Percentiles rank a stretch among this genome's conserved stretches.
These are phyloP conservation scores for Thermophis baileyi DNA, from an alignment of 2,113 vertebrate species.

Conservation along the genomic window DNA sequence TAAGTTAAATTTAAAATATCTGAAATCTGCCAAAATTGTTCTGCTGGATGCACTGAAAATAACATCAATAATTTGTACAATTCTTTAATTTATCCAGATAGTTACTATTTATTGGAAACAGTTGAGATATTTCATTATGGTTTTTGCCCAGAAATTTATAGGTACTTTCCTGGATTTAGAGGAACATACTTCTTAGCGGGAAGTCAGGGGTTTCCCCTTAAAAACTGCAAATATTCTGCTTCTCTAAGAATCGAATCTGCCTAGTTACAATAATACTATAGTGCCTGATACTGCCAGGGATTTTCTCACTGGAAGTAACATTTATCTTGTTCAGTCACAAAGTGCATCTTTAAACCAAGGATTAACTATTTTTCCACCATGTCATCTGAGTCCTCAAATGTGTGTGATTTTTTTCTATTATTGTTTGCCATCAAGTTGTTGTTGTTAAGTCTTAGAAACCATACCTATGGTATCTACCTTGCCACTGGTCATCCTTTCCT, in stretches of 20 bases:
- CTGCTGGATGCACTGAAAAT: background rate
- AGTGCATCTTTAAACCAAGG: background rate
- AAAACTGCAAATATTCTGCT: background rate
- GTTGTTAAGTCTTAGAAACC: conserved; percentile 12
- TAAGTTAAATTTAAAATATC: background rate
- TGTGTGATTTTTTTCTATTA: background rate
- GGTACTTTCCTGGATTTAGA: conserved; percentile 55
- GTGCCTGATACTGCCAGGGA: background rate
- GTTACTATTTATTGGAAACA: conserved; percentile 37
- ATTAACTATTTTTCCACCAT: background rate
- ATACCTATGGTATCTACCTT: background rate
- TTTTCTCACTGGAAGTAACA: conserved; percentile 40
- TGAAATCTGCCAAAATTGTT: background rate
- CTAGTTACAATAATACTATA: background rate
- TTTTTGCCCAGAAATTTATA: conserved; percentile 30
- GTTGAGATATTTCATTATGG: conserved; percentile 43
- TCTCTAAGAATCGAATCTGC: background rate
- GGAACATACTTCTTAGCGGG: conserved; percentile 14
- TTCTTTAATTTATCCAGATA: background rate
- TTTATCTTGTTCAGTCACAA: background rate
- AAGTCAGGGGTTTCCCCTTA: background rate
- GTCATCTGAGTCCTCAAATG: background rate
- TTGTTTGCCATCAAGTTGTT: background rate
- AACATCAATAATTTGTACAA: conserved; percentile 1
- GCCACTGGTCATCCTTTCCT: background rate